Conservation (phyloP, 2,888 invertebrate species). For the Allacma fusca region DNA sequence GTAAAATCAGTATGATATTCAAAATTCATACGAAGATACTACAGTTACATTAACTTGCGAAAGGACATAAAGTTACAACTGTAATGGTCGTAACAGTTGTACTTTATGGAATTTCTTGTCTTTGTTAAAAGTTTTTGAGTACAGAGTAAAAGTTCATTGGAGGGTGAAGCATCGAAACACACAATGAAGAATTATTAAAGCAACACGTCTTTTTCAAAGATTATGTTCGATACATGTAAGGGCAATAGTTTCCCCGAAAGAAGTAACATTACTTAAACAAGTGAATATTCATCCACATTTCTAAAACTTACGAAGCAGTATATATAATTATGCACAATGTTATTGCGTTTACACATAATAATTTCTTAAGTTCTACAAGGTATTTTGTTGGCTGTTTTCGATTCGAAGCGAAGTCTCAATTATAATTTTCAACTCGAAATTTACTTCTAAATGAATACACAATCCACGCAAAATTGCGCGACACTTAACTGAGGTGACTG, state of each 20-base stretch:
- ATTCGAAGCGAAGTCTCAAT: slow-evolving; percentile 1
- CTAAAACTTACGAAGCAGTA: too few relatives aligned
- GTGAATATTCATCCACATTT: too few relatives aligned
- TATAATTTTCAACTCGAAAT: slow-evolving; percentile 16
- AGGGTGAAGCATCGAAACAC: neutral
- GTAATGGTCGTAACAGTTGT: neutral
- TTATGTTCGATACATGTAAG: neutral
- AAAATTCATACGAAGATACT: neutral
- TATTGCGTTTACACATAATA: too few relatives aligned
- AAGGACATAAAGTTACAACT: neutral
- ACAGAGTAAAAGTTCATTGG: neutral
- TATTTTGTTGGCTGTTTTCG: neutral
- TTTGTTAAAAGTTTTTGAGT: neutral
- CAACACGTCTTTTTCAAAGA: neutral
- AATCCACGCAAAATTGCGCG: neutral
- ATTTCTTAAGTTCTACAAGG: neutral
- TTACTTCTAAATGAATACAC: neutral
- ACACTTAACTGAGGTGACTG: slow-evolving; percentile 4
- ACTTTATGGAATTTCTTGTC: neutral
- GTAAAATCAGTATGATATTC: neutral
- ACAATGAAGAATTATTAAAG: neutral
- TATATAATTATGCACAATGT: too few relatives aligned
- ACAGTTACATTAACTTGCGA: neutral
- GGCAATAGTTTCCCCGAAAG: neutral
- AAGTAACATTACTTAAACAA: neutral